Evolutionary conservation across 2,113 vertebrate species (phyloP).

Genomic region (Coreoperca whiteheadi): DNA sequence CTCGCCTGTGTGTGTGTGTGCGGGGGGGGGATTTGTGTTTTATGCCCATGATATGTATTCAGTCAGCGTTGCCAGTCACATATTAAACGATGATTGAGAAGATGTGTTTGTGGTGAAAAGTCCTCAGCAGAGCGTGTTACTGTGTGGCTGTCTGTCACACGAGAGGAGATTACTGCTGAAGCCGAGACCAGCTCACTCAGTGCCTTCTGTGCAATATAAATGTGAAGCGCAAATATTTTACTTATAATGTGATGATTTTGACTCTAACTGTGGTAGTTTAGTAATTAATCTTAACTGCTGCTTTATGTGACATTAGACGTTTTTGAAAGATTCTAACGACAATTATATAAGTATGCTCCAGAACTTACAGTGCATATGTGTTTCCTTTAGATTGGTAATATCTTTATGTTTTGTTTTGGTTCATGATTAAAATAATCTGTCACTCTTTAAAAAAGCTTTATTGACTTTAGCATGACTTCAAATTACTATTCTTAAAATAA

Average conservation of each 20-base stretch:
- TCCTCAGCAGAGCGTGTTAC: conserved; percentile 35
- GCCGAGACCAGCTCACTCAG: conserved; percentile 28
- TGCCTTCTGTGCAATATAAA: conserved; percentile 32
- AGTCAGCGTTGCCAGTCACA: conserved; percentile 12
- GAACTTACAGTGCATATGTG: background rate
- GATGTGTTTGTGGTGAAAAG: conserved; percentile 34
- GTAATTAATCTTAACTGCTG: background rate
- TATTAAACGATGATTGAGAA: conserved; percentile 23
- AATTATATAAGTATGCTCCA: background rate
- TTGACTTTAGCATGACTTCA: background rate
- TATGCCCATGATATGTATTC: conserved; percentile 5
- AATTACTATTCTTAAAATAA: background rate
- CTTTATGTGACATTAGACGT: background rate
- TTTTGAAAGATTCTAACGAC: background rate
- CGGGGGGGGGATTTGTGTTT: background rate
- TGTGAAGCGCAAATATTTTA: conserved; percentile 8
- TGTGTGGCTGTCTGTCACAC: conserved; percentile 55
- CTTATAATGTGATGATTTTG: background rate
- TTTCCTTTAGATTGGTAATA: no score
- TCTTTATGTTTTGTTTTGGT: no score
- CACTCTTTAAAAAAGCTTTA: background rate
- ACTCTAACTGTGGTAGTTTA: background rate
- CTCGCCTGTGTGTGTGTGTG: background rate
- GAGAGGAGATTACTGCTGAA: conserved; percentile 44
- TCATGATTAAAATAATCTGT: background rate